A percentile compares a stretch with the other conserved stretches of the same genome.
These are phyloP conservation scores for Drosophila neonasuta DNA, from an alignment of 2,888 invertebrate species.

Conservation along the genomic window DNA sequence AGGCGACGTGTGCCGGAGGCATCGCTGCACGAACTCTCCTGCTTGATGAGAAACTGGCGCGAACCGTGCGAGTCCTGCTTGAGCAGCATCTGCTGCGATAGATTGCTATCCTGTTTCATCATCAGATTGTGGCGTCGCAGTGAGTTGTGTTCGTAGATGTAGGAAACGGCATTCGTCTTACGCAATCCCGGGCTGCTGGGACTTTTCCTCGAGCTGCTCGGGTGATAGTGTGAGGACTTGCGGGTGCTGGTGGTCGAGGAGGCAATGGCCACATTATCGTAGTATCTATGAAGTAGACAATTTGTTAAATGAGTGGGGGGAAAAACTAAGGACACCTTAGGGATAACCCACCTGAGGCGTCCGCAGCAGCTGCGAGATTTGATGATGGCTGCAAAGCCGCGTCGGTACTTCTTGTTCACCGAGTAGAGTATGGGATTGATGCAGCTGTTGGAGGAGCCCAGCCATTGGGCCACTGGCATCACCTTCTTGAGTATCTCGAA, in stretches of 20 bases:
- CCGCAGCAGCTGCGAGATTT: constrained; percentile 94
- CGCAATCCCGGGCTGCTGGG: constrained; percentile 84
- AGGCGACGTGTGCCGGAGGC: constrained; percentile 79
- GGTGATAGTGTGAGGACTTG: constrained; percentile 93
- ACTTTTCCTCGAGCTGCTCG: constrained; percentile 84
- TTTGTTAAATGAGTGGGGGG: neutral
- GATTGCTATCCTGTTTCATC: constrained; percentile 82
- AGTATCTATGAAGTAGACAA: constrained; percentile 83
- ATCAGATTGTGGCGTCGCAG: constrained; percentile 80
- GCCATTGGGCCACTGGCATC: constrained; percentile 95
- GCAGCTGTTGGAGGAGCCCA: constrained; percentile 96
- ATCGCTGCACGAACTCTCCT: constrained; percentile 82
- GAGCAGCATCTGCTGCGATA: constrained; percentile 81
- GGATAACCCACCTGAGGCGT: constrained; percentile 84
- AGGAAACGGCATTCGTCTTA: constrained; percentile 83
- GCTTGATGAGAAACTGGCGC: constrained; percentile 81
- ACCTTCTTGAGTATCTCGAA: constrained; percentile 90
- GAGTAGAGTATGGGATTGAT: constrained; percentile 97
- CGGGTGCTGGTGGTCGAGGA: constrained; percentile 93
- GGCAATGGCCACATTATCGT: constrained; percentile 92
- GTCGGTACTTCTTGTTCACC: constrained; percentile 95
- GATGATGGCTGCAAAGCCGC: constrained; percentile 93
- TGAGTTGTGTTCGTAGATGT: constrained; percentile 83
- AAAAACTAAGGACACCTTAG: too few relatives aligned
- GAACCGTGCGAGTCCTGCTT: constrained; percentile 82